Percentiles rank a stretch among this genome's conserved stretches.
Conservation (phyloP, 2,113 vertebrate species). For the Sylvietta virens region DNA sequence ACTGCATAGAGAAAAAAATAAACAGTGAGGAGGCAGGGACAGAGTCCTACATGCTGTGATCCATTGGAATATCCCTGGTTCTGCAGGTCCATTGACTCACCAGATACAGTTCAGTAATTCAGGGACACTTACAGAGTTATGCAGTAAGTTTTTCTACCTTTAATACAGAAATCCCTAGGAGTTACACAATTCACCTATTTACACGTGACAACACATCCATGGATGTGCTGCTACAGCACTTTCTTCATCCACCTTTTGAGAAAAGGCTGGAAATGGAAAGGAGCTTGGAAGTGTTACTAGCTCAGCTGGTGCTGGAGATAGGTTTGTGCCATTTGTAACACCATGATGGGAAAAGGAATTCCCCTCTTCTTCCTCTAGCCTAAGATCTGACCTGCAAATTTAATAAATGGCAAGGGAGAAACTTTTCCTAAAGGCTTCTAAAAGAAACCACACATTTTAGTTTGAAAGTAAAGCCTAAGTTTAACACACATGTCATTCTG, state of each 20-base stretch:
- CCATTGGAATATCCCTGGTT: neutral
- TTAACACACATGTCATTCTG: neutral
- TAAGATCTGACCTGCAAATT: neutral
- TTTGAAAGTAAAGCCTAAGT: neutral
- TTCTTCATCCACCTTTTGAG: neutral
- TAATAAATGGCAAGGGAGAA: neutral
- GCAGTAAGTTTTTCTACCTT: neutral
- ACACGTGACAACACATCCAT: fast-evolving
- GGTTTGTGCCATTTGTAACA: neutral
- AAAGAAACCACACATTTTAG: neutral
- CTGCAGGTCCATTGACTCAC: neutral
- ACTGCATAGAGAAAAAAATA: neutral
- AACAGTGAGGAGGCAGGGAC: neutral
- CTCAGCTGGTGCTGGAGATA: neutral
- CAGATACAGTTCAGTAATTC: neutral
- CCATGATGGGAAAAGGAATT: neutral
- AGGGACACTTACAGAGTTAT: neutral
- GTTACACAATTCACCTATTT: neutral
- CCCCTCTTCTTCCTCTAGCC: neutral
- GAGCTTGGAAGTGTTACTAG: neutral
- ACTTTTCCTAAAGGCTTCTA: neutral
- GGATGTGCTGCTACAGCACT: neutral
- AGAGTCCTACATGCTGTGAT: neutral
- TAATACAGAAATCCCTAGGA: fast-evolving
- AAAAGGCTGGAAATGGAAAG: neutral